These are phyloP conservation scores for Oscheius sp. DNA, from an alignment of 2,888 invertebrate species.

Conservation along the genomic window DNA sequence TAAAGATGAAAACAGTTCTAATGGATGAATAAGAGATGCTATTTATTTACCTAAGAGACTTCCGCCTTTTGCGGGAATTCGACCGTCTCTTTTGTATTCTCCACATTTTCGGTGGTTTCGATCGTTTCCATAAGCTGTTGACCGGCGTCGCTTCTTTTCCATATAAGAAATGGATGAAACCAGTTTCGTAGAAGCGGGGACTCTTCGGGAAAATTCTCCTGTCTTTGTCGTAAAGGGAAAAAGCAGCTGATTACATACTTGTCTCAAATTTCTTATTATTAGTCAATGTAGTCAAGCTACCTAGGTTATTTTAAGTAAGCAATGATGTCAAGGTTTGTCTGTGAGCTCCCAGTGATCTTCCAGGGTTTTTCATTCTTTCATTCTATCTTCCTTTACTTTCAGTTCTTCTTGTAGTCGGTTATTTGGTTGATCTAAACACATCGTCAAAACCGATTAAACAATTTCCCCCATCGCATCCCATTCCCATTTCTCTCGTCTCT, in stretches of 20 bases:
- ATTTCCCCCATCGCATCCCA: background rate
- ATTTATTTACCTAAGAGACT: too few relatives aligned
- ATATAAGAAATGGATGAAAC: background rate
- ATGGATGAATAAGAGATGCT: background rate
- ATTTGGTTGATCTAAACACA: background rate
- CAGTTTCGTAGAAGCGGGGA: slow-evolving; percentile 1
- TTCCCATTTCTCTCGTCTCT: background rate
- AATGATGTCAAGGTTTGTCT: background rate
- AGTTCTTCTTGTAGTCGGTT: background rate
- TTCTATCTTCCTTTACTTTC: background rate
- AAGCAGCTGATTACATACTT: too few relatives aligned
- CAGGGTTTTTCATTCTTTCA: background rate
- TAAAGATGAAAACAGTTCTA: background rate
- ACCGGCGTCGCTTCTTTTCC: background rate
- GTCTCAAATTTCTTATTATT: too few relatives aligned
- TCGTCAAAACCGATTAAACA: background rate
- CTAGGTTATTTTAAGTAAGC: too few relatives aligned
- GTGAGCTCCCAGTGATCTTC: background rate
- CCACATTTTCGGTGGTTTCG: too few relatives aligned
- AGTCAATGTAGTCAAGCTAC: too few relatives aligned
- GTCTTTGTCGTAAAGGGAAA: too few relatives aligned
- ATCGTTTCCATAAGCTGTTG: too few relatives aligned
- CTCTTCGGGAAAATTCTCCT: slow-evolving; percentile 7
- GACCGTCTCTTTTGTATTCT: too few relatives aligned
- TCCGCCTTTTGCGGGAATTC: too few relatives aligned